These are phyloP conservation scores for Motacilla tschutschensis DNA, from an alignment of 2,113 vertebrate species.

Conservation along the genomic window DNA sequence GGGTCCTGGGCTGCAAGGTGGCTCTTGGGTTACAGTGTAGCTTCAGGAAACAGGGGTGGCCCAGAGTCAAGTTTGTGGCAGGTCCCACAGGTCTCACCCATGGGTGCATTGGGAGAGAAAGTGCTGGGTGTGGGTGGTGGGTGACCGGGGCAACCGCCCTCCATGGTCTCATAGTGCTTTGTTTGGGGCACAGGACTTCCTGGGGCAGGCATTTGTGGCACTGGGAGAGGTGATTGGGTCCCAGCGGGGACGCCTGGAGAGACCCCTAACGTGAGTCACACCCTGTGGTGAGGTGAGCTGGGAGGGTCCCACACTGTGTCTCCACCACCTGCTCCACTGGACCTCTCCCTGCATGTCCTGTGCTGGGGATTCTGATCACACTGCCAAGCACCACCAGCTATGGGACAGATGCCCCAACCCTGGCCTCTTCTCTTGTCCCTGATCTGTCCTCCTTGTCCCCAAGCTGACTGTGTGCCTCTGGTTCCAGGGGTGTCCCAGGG, in stretches of 20 bases:
- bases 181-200: constrained; percentile 69
- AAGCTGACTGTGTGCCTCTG: not conserved
- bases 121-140: not conserved
- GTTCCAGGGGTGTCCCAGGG: constrained; percentile 78
- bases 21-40: not conserved
- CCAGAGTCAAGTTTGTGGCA: not conserved
- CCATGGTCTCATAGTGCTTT: fast-evolving
- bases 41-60: not conserved
- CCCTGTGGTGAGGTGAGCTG: not conserved
- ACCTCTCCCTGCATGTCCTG: not conserved
- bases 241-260: constrained; percentile 78
- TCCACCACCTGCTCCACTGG: not conserved
- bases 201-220: constrained; percentile 78
- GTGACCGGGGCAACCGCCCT: not conserved
- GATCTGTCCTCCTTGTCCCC: not conserved
- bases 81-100: no score
- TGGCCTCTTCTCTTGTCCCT: not conserved
- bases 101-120: fast-evolving
- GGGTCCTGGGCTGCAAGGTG: not conserved
- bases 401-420: not conserved
- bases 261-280: constrained; percentile 75
- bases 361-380: not conserved
- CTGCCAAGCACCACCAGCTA: not conserved
- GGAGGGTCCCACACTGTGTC: not conserved
- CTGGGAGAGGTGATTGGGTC: constrained; percentile 83